Conservation (phyloP, 1,140 invertebrate genomes). For the Hylyphantes graminicola region DNA sequence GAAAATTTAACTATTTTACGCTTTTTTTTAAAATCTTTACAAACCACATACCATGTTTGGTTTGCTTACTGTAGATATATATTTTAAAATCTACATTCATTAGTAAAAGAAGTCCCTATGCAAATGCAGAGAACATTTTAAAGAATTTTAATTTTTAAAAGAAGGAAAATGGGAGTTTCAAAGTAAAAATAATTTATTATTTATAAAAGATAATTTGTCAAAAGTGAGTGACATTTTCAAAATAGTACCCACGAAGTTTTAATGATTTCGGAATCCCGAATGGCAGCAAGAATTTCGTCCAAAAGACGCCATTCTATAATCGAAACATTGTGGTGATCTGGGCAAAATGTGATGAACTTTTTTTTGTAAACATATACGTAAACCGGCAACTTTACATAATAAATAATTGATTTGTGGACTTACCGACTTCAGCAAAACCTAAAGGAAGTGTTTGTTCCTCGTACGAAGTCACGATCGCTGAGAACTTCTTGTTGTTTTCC, state of each 20-base stretch:
- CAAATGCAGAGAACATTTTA: no score
- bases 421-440: neutral
- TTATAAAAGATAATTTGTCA: no score
- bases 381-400: slow-evolving; percentile 18
- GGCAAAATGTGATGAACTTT: slow-evolving; percentile 39
- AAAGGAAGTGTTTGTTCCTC: neutral
- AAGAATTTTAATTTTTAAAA: no score
- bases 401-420: slow-evolving; percentile 12
- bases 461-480: neutral
- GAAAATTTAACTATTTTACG: no score
- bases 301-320: slow-evolving; percentile 60
- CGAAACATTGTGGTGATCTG: slow-evolving; percentile 59
- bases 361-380: slow-evolving; percentile 47
- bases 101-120: no score
- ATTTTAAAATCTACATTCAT: no score
- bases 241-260: slow-evolving; percentile 11
- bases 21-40: no score
- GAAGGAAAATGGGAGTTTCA: no score
- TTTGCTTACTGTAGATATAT: no score
- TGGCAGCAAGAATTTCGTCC: slow-evolving; percentile 47
- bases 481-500: slow-evolving; percentile 45
- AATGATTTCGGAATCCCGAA: slow-evolving; percentile 8
- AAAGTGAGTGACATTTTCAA: slow-evolving; percentile 39
- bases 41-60: no score
- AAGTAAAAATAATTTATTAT: no score